A percentile compares a stretch with the other conserved stretches of the same genome.
These are phyloP conservation scores for Tympanoctomys barrerae DNA, from an alignment of 2,797 vertebrate genomes.

Conservation along the genomic window DNA sequence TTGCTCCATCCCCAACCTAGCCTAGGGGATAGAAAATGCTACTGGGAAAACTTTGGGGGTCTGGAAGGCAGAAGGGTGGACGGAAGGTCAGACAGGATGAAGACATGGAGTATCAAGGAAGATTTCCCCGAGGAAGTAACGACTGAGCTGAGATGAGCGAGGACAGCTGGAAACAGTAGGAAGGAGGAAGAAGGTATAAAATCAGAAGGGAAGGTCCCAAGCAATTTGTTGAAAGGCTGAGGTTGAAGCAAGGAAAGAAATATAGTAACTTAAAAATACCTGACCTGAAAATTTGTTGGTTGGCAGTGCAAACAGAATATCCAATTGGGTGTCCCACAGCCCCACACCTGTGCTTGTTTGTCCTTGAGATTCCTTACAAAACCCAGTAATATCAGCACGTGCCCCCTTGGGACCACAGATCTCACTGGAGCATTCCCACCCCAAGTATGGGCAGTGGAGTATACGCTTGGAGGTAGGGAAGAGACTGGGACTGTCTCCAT, in stretches of 20 bases:
- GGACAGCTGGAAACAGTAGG: not conserved
- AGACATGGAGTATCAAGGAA: not conserved
- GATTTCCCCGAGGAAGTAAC: not conserved
- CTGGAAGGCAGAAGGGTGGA: not conserved
- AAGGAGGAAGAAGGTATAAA: not conserved
- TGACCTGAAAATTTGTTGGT: not conserved
- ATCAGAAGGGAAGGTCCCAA: not conserved
- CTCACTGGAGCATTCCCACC: not conserved
- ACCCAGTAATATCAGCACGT: not conserved
- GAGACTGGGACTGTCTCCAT: not conserved
- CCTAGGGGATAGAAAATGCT: not conserved
- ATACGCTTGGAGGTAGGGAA: not conserved
- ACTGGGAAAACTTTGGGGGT: not conserved
- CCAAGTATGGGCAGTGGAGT: not conserved
- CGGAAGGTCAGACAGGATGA: no score
- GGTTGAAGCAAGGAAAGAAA: not conserved
- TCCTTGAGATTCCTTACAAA: not conserved
- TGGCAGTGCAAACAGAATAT: not conserved
- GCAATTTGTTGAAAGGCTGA: not conserved
- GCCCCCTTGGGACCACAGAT: not conserved
- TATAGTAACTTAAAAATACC: fast-evolving
- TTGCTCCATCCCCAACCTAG: not conserved
- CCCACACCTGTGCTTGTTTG: not conserved
- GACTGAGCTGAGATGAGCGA: not conserved
- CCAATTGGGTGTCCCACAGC: not conserved